These are phyloP conservation scores for Microctonus hyperodae DNA, from an alignment of 2,888 invertebrate genomes.

Conservation along the genomic window DNA sequence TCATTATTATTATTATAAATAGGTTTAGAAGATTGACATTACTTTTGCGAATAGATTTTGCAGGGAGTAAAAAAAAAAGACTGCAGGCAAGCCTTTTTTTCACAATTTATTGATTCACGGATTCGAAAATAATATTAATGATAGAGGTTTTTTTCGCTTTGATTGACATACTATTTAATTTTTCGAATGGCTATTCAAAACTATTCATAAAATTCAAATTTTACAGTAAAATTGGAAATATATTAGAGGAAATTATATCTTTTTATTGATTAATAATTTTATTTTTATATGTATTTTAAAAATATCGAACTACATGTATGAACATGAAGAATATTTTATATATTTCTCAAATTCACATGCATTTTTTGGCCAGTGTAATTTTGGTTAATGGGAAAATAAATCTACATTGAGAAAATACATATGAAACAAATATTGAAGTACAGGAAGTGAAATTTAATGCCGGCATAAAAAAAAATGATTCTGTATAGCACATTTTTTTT, in stretches of 20 bases:
- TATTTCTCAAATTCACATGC: not conserved
- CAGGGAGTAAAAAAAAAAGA: conserved; percentile 3
- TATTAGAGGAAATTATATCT: not conserved
- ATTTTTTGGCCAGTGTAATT: not conserved
- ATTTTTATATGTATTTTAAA: conserved; percentile 39
- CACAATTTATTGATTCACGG: not conserved
- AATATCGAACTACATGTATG: conserved; percentile 1
- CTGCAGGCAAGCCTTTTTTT: conserved; percentile 10
- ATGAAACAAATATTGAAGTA: not conserved
- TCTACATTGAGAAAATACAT: not conserved
- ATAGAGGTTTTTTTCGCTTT: not conserved
- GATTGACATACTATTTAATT: conserved; percentile 4
- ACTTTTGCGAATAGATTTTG: not conserved
- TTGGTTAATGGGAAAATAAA: not conserved
- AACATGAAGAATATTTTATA: not conserved
- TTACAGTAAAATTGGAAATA: not conserved
- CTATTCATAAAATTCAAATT: not conserved
- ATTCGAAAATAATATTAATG: not conserved
- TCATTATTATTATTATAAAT: too few species aligned
- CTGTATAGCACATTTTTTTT: conserved; percentile 28
- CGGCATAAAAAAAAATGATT: not conserved
- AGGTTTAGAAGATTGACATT: not conserved
- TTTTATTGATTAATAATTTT: conserved; percentile 32
- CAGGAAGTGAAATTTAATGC: not conserved
- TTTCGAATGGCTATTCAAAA: not conserved